These are phyloP conservation scores for Proctacanthus coquilletti DNA, from an alignment of 1,140 invertebrate species.

Conservation along the genomic window DNA sequence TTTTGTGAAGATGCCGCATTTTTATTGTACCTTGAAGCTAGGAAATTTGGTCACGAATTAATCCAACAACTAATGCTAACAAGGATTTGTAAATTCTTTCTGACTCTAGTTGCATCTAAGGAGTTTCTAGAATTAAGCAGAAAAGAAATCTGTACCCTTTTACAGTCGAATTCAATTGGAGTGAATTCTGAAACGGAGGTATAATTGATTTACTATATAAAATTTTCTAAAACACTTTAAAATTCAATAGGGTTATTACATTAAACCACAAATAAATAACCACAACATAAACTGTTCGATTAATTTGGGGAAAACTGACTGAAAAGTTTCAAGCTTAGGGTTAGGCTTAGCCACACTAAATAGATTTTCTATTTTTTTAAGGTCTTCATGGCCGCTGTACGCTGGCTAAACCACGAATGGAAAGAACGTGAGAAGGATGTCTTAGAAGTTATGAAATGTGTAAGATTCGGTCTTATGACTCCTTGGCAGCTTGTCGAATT, in stretches of 20 bases:
- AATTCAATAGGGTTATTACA: neutral
- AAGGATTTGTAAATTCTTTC: slow-evolving; percentile 52
- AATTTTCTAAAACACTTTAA: slow-evolving; percentile 1
- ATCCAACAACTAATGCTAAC: slow-evolving; percentile 46
- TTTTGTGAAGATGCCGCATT: slow-evolving; percentile 57
- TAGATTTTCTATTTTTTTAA: slow-evolving; percentile 35
- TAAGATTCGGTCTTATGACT: slow-evolving; percentile 55
- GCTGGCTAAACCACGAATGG: slow-evolving; percentile 58
- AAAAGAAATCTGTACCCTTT: slow-evolving; percentile 43
- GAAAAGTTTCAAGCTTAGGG: no score
- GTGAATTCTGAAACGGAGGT: slow-evolving; percentile 45
- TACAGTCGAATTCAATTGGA: slow-evolving; percentile 50
- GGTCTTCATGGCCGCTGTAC: slow-evolving; percentile 54
- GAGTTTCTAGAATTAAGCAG: slow-evolving; percentile 47
- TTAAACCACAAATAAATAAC: neutral
- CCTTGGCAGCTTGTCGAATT: slow-evolving; percentile 58
- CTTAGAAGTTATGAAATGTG: slow-evolving; percentile 42
- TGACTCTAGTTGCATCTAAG: slow-evolving; percentile 49
- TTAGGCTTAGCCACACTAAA: no score
- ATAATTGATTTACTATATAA: slow-evolving; percentile 10
- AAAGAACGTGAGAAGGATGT: slow-evolving; percentile 34
- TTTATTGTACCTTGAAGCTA: slow-evolving; percentile 44
- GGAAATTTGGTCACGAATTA: slow-evolving; percentile 13
- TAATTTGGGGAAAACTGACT: no score
- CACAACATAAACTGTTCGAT: neutral